Evolutionary conservation across 2,888 invertebrate genomes (phyloP).

Genomic region (Nycteola revayana): DNA sequence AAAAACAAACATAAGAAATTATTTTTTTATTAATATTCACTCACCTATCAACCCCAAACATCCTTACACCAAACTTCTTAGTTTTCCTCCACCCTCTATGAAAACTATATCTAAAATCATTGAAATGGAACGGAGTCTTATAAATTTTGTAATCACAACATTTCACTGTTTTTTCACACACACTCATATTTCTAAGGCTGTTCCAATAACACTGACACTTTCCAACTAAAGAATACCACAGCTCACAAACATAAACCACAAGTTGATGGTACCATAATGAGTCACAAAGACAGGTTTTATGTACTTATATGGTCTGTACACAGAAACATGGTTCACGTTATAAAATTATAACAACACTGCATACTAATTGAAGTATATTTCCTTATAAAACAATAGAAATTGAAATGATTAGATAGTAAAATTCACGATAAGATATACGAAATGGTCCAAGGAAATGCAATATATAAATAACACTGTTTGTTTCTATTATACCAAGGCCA

Average conservation of each 20-base stretch:
- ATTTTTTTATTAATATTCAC: constrained; percentile 16
- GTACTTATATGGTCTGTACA: background rate
- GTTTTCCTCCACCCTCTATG: constrained; percentile 55
- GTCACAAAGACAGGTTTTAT: background rate
- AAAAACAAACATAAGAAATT: too few species aligned
- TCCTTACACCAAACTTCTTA: constrained; percentile 49
- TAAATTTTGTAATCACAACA: constrained; percentile 38
- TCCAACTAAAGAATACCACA: background rate
- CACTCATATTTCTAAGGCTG: constrained; percentile 15
- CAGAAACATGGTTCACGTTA: background rate
- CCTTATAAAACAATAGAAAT: constrained; percentile 5
- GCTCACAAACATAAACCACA: background rate
- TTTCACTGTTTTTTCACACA: constrained; percentile 44
- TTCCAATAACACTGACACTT: background rate
- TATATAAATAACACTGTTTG: constrained; percentile 16
- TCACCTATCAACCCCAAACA: constrained; percentile 58
- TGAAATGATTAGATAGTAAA: constrained; percentile 29
- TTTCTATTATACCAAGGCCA: constrained; percentile 1
- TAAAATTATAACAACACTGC: too few species aligned
- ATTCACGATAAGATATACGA: constrained; percentile 57
- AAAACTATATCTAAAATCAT: constrained; percentile 48
- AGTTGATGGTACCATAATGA: background rate
- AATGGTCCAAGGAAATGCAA: constrained; percentile 61
- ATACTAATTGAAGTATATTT: too few species aligned
- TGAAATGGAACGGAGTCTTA: constrained; percentile 37